phyloP scores from a whole-genome alignment of 2,797 vertebrate species.

The Aulostomus chinensis region DNA sequence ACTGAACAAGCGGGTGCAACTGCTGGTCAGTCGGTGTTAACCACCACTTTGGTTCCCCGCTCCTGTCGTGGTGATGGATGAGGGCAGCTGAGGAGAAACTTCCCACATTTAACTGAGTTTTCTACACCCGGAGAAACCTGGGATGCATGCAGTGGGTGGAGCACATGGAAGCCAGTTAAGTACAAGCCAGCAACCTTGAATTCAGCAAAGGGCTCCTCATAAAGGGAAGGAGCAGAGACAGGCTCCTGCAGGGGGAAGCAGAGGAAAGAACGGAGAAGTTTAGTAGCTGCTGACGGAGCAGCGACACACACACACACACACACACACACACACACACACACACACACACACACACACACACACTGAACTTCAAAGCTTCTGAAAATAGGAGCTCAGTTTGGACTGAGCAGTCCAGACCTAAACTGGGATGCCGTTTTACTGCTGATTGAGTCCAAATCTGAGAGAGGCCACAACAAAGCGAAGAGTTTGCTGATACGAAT shows the following conservation, averaged over 20 bases:
- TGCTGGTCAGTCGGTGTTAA: too few relatives aligned
- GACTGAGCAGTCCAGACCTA: slow-evolving; percentile 30
- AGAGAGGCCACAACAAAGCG: neutral
- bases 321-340: too few relatives aligned
- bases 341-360: too few relatives aligned
- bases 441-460: slow-evolving; percentile 9
- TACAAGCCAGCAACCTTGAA: slow-evolving; percentile 79
- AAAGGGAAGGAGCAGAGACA: slow-evolving; percentile 78
- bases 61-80: slow-evolving; percentile 19
- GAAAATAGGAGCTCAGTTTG: too few relatives aligned
- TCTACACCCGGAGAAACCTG: slow-evolving; percentile 2
- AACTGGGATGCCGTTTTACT: slow-evolving; percentile 38
- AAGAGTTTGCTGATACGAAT: neutral
- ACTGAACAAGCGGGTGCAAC: too few relatives aligned
- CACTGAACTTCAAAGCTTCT: too few relatives aligned
- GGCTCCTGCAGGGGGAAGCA: slow-evolving; percentile 81
- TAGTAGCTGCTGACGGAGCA: too few relatives aligned
- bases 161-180: slow-evolving; percentile 21
- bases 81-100: slow-evolving; percentile 5
- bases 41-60: slow-evolving; percentile 7
- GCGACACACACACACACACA: too few relatives aligned
- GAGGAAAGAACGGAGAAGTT: slow-evolving; percentile 62
- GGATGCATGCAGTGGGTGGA: slow-evolving; percentile 12
- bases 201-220: slow-evolving; percentile 80
- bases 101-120: slow-evolving; percentile 3